Evolutionary conservation across 2,888 invertebrate species (phyloP), one percentile per base, ranked within the genome.

Genomic region (Calephelis perditalis): DNA sequence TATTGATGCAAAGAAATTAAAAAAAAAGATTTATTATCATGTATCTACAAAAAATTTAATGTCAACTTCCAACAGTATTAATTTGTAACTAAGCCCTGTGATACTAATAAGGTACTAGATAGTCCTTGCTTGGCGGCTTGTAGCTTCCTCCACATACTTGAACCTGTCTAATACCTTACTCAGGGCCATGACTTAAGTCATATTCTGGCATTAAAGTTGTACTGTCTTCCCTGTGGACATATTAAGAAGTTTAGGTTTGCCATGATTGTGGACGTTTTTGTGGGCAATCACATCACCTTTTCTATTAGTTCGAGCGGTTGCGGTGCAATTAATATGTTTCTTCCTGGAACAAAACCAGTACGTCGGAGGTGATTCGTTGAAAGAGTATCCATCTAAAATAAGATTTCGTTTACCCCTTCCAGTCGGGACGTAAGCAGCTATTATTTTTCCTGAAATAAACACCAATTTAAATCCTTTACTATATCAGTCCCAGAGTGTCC

Each of bases 391-490:
- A 47, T 81, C 71, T 36, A 86, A 62, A n/a, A 86, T 70, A 60
- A 86, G 72, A 55, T 71, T 72, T 62, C 75, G 77, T 67, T 79
- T 82, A 26, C 86, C 84, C 40, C 77, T 72, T 10, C 73, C 74
- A 5, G 85, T 84, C 7, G 84, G 84, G 62, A 86, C 74, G 61
- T 86, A 86, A 8, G 79, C 84, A 15, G 84, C 85, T 35, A 67
- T 70, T 65, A 77, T 63, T 59, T 70, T 68, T 40, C 71, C 80
- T 81, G 74, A 10, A 81, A 82, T 47, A 44, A 43, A 57, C n/a
- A 43, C 8, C 47, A 57, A 49, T 40, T 40, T 40, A 7, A 40
- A 40, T 40, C 40, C 5, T 40, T 40, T 40, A 40, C 40, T 40
- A 40, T 26, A 7, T 40, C 40, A 8, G 8, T 40, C 5, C 40